Conservation (phyloP, 2,888 invertebrate species). For the Tenthredo scrophulariae region DNA sequence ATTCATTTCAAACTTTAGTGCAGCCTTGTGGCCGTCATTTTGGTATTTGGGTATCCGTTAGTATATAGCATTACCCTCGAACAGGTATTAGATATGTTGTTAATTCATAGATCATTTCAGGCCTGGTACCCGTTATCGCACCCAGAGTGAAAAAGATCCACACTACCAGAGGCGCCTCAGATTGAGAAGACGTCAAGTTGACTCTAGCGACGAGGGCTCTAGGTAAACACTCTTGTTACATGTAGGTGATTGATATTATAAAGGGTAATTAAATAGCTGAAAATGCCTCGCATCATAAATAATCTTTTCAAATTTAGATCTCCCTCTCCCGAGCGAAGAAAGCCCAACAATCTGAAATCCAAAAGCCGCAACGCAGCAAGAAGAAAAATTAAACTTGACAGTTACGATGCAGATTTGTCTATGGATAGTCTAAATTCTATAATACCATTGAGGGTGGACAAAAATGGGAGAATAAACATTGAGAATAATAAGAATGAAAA, state of each 20-base stretch:
- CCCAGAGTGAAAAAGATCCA: conserved; percentile 94
- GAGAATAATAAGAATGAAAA: conserved; percentile 77
- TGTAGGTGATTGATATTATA: conserved; percentile 14
- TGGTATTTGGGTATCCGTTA: background rate
- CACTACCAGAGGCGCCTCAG: conserved; percentile 87
- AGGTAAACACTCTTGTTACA: conserved; percentile 63
- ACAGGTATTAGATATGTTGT: conserved; percentile 59
- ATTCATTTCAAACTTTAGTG: background rate
- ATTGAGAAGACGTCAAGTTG: conserved; percentile 81
- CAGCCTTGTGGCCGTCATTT: background rate
- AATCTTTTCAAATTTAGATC: conserved; percentile 63
- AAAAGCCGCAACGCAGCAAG: conserved; percentile 65
- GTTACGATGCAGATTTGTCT: conserved; percentile 73
- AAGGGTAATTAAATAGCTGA: conserved; percentile 6
- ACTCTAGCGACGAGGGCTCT: conserved; percentile 78
- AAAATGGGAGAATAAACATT: conserved; percentile 79
- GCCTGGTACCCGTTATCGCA: conserved; percentile 90
- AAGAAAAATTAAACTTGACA: conserved; percentile 68
- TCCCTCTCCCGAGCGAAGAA: conserved; percentile 72
- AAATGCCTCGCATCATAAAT: background rate
- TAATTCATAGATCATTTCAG: conserved; percentile 60
- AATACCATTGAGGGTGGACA: conserved; percentile 80
- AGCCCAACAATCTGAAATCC: conserved; percentile 65
- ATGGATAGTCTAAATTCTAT: conserved; percentile 76
- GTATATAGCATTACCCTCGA: conserved; percentile 16